These are phyloP conservation scores for Epinephelus moara DNA, from an alignment of 2,113 vertebrate genomes.

Conservation along the genomic window DNA sequence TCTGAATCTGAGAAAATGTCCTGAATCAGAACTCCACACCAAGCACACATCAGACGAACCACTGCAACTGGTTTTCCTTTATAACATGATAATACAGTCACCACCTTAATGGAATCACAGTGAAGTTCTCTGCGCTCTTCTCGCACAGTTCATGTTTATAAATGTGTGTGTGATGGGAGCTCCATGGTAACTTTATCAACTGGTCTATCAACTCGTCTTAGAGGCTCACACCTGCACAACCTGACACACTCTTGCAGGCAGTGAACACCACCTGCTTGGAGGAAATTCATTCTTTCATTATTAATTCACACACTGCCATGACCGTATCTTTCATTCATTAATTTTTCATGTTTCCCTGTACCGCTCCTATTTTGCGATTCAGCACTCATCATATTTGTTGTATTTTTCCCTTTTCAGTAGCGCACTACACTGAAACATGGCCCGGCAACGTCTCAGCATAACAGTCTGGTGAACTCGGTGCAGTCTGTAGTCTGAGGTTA, in stretches of 20 bases:
- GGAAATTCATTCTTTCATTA: slow-evolving; percentile 63
- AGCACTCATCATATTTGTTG: slow-evolving; percentile 26
- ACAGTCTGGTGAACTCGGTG: slow-evolving; percentile 19
- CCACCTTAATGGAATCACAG: neutral
- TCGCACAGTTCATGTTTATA: neutral
- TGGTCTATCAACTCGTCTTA: neutral
- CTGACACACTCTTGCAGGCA: slow-evolving; percentile 39
- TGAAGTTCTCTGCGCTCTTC: no score
- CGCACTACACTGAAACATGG: slow-evolving; percentile 2
- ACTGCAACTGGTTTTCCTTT: neutral
- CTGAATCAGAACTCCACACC: neutral
- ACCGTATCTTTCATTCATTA: slow-evolving; percentile 61
- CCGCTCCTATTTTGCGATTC: slow-evolving; percentile 60
- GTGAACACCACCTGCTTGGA: slow-evolving; percentile 35
- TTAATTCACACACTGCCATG: slow-evolving; percentile 71
- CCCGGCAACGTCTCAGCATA: slow-evolving; percentile 15
- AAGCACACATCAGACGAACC: neutral
- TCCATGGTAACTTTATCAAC: slow-evolving; percentile 21
- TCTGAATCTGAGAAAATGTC: neutral
- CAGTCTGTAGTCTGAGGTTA: neutral
- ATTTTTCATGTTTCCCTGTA: slow-evolving; percentile 63
- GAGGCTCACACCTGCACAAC: slow-evolving; percentile 6
- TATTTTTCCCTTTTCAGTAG: slow-evolving; percentile 27
- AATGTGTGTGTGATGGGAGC: slow-evolving; percentile 17
- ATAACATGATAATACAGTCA: neutral